Evolutionary conservation across 2,888 invertebrate species (phyloP).

Genomic region (Zelleria hepariella): DNA sequence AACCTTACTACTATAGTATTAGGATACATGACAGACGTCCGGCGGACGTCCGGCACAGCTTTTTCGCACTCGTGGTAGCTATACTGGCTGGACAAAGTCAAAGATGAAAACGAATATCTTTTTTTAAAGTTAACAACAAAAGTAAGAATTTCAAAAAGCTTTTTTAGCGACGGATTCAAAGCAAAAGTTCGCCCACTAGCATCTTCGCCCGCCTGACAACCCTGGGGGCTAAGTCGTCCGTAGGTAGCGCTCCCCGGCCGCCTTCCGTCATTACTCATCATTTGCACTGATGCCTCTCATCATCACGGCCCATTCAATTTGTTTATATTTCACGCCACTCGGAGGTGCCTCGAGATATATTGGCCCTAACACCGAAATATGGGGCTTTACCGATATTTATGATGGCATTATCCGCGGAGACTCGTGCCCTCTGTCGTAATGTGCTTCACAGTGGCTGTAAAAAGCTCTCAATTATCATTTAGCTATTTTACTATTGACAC

Average conservation of each 20-base stretch:
- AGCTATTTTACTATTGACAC: constrained; percentile 19
- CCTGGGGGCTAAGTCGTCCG: background rate
- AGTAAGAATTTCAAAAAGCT: too few relatives aligned
- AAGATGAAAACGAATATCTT: too few relatives aligned
- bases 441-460: constrained; percentile 39
- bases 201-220: background rate
- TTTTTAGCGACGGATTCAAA: too few relatives aligned
- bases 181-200: background rate
- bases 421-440: constrained; percentile 39
- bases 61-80: too few relatives aligned
- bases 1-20: too few relatives aligned
- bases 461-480: constrained; percentile 30
- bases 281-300: constrained; percentile 55
- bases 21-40: too few relatives aligned
- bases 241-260: background rate
- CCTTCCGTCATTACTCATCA: constrained; percentile 56
- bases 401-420: constrained; percentile 45
- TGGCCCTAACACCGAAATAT: constrained; percentile 60
- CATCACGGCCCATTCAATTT: constrained; percentile 64
- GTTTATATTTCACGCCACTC: constrained; percentile 68
- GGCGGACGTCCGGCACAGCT: too few relatives aligned
- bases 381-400: constrained; percentile 61
- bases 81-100: too few relatives aligned
- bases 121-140: too few relatives aligned
- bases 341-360: constrained; percentile 55